Evolutionary conservation across 2,888 invertebrate species (phyloP).

Genomic region (Scelioninae gen. 1): DNA sequence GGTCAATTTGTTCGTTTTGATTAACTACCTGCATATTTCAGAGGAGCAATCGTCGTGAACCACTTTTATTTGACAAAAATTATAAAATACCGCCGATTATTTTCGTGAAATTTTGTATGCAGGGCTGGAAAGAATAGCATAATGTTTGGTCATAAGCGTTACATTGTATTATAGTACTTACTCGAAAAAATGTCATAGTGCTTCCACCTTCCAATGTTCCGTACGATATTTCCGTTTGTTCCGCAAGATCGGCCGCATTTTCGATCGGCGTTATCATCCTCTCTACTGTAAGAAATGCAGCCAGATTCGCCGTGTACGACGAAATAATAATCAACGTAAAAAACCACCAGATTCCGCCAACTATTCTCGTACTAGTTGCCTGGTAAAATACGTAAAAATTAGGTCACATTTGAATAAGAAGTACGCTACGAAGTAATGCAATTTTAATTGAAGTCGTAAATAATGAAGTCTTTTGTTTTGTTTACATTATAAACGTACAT

Average conservation of each 20-base stretch:
- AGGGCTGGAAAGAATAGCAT: neutral
- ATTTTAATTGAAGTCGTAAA: neutral
- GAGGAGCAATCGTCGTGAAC: neutral
- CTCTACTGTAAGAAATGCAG: constrained; percentile 97
- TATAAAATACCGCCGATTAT: neutral
- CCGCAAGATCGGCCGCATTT: constrained; percentile 96
- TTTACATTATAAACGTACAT: no score
- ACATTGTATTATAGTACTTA: constrained; percentile 84
- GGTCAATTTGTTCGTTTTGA: no score
- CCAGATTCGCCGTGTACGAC: constrained; percentile 98
- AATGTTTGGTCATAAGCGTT: constrained; percentile 23
- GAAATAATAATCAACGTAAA: constrained; percentile 99
- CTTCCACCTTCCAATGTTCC: constrained; percentile 97
- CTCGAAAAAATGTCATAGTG: constrained; percentile 98
- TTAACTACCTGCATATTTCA: neutral
- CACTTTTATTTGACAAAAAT: constrained; percentile 7
- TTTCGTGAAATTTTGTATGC: neutral
- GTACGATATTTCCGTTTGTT: constrained; percentile 96
- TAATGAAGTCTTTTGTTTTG: no score
- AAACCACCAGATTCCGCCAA: constrained; percentile 99
- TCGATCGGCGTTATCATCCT: constrained; percentile 98
- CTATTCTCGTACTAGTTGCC: constrained; percentile 97
- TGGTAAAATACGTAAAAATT: constrained; percentile 78
- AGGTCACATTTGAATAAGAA: constrained; percentile 3
- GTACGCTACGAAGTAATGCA: neutral